Conservation (phyloP, 2,797 vertebrate genomes). For the Nyctalus aviator region DNA sequence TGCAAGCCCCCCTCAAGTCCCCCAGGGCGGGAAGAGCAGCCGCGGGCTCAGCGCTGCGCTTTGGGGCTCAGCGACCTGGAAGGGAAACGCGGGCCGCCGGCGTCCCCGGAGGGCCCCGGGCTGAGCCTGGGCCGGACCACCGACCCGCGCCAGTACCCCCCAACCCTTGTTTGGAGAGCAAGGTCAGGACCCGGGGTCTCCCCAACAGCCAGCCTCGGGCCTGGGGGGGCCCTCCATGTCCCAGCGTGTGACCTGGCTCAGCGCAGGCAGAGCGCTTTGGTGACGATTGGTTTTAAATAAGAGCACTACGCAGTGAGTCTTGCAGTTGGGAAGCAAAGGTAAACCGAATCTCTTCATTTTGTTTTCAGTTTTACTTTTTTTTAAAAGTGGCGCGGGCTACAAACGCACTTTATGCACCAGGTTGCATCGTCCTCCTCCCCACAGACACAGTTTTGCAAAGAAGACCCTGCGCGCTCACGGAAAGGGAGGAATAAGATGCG, state of each 20-base stretch:
- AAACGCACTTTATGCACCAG: background rate
- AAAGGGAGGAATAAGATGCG: background rate
- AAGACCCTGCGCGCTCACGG: background rate
- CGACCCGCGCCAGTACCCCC: accelerated
- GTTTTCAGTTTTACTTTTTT: background rate
- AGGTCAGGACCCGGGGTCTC: background rate
- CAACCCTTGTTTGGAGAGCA: accelerated
- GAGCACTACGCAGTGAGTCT: background rate
- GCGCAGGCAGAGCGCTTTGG: background rate
- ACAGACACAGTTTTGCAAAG: background rate
- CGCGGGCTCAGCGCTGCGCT: accelerated
- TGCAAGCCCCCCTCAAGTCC: background rate
- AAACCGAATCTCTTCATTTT: constrained; percentile 15
- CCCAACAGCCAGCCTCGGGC: accelerated
- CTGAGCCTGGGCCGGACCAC: background rate
- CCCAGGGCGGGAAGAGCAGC: background rate
- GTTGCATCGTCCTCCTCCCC: background rate
- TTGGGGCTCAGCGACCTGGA: background rate
- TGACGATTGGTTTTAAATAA: background rate
- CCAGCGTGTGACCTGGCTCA: accelerated
- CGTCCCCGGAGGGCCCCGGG: accelerated
- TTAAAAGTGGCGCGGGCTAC: background rate
- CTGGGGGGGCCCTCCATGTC: accelerated
- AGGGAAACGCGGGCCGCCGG: background rate
- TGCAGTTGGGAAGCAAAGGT: background rate